phyloP scores from a whole-genome alignment of 92 coral and sea anemone genomes.

The Umimayanthus chanpuru region DNA sequence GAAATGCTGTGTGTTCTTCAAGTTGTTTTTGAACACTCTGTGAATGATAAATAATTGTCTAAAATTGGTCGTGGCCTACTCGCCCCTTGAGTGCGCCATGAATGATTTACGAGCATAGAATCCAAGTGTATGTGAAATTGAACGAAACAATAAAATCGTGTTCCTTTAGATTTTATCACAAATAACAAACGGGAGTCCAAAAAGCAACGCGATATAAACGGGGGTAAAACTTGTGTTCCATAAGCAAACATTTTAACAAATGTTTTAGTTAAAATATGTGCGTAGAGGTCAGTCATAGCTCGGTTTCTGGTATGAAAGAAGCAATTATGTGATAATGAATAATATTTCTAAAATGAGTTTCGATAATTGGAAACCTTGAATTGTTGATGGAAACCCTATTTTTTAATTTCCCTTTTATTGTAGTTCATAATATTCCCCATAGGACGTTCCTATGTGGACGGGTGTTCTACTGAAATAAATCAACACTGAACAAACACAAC shows the following conservation, averaged over 20 bases:
- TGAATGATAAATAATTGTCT: background rate
- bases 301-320: slow-evolving; percentile 8
- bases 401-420: background rate
- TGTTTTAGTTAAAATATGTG: slow-evolving; percentile 10
- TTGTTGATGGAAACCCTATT: background rate
- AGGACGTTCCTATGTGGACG: background rate
- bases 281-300: background rate
- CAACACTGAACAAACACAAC: background rate
- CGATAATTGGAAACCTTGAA: slow-evolving; percentile 11
- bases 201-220: background rate
- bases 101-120: slow-evolving; percentile 20
- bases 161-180: background rate
- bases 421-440: background rate
- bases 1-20: background rate
- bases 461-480: slow-evolving; percentile 23
- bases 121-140: background rate
- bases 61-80: background rate
- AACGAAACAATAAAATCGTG: background rate
- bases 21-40: background rate
- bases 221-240: background rate
- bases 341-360: background rate
- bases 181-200: background rate
- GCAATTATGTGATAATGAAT: slow-evolving; percentile 9
- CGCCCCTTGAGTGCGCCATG: background rate
- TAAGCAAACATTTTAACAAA: slow-evolving; percentile 4